phyloP scores from a whole-genome alignment of 2,797 vertebrate species.

The Neosalanx taihuensis region DNA sequence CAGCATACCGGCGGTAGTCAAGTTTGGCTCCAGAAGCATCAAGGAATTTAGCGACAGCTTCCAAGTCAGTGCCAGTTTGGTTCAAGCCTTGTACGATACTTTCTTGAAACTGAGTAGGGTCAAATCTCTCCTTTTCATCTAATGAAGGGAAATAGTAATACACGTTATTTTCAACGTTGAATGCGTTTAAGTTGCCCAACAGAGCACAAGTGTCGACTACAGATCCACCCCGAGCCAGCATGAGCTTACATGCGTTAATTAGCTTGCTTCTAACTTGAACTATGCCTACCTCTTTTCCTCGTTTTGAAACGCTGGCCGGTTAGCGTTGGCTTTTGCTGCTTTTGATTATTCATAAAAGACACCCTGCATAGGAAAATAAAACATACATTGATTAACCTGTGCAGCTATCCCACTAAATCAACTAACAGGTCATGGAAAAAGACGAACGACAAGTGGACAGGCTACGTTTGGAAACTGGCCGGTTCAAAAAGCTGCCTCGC shows the following conservation, averaged over 20 bases:
- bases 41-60: slow-evolving; percentile 97
- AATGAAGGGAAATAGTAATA: background rate
- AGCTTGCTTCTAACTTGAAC: too few species aligned
- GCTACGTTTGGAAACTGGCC: too few species aligned
- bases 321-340: slow-evolving; percentile 99
- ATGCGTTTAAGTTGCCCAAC: background rate
- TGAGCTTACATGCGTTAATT: too few species aligned
- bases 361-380: slow-evolving; percentile 67
- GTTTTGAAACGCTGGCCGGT: slow-evolving; percentile 99
- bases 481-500: too few species aligned
- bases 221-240: too few species aligned
- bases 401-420: too few species aligned
- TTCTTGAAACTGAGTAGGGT: slow-evolving; percentile 98
- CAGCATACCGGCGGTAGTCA: slow-evolving; percentile 97
- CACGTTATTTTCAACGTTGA: background rate
- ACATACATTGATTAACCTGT: too few species aligned
- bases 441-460: too few species aligned
- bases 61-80: slow-evolving; percentile 96
- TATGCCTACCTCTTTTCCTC: slow-evolving; percentile 91
- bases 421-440: too few species aligned
- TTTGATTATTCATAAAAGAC: slow-evolving; percentile 99
- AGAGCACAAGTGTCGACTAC: background rate
- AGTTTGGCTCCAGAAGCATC: slow-evolving; percentile 98
- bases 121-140: slow-evolving; percentile 99
- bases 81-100: slow-evolving; percentile 98